phyloP scores from a whole-genome alignment of 2,113 vertebrate species.

The Pipa parva region DNA sequence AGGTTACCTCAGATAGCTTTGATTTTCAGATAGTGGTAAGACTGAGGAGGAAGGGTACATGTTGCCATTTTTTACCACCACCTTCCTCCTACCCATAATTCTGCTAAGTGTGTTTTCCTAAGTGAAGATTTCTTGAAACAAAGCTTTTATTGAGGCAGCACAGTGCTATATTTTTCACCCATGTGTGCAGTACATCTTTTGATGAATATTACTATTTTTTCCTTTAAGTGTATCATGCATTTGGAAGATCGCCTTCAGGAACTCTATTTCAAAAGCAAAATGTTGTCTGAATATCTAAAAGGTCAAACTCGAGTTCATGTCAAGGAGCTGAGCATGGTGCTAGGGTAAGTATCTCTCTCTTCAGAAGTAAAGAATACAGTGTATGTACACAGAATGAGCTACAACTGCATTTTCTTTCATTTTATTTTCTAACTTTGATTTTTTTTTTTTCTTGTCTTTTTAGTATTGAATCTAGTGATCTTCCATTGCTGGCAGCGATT shows the following conservation, averaged over 20 bases:
- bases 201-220: no score
- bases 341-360: slow-evolving; percentile 72
- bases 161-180: no score
- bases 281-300: slow-evolving; percentile 95
- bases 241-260: slow-evolving; percentile 95
- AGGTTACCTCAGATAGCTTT: no score
- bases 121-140: no score
- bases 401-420: slow-evolving; percentile 4
- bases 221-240: slow-evolving; percentile 90
- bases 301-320: slow-evolving; percentile 96
- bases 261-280: slow-evolving; percentile 95
- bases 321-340: slow-evolving; percentile 89
- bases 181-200: no score
- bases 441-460: slow-evolving; percentile 45
- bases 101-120: no score
- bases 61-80: no score
- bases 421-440: background rate
- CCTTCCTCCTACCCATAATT: no score
- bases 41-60: no score
- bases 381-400: background rate
- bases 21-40: no score
- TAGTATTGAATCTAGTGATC: slow-evolving; percentile 97
- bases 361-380: background rate
- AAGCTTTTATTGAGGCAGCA: no score
- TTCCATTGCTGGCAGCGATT: slow-evolving; percentile 89